Base-by-base conservation (phyloP, 2,888 invertebrate species). In the Tuta absoluta region DNA sequence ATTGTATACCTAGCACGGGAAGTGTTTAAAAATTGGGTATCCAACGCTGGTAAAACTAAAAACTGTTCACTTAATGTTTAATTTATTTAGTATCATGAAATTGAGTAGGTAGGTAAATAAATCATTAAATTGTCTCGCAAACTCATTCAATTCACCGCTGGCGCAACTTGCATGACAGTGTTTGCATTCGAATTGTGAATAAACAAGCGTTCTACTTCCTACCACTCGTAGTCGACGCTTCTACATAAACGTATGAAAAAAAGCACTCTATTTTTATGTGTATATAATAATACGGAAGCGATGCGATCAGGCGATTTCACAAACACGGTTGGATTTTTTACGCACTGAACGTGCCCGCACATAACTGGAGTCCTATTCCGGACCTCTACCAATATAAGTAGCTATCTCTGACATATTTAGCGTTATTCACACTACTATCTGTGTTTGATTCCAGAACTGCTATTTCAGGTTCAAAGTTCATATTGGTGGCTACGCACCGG, bases 231-330 rank as follows among this genome's bases (percentile, higher is more conserved):
- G 41, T 23, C 17, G 58, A 59, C 41, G 45, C 24, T 45, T 38
- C 23, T 60, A 60, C 45, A 60, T 24, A 11, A 5, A 33, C n/a
- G n/a, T n/a, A 45, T 60, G 45, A 38, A 61, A 49, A 48, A 58
- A 19, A 48, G 21, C 48, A 41, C 58, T 45, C 58, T 41, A 49
- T 69, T 75, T 77, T 76, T 76, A 79, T 80, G 79, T 79, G 77
- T 80, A n/a, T n/a, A n/a, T 77, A 77, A 76, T 79, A 75, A 75
- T 80, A 78, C 78, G 77, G 79, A 76, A 76, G 69, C 72, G 74
- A 77, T 77, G 68, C 69, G 69, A 67, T 65, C 73, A 72, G 71
- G 71, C 69, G 69, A 66, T 72, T 73, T 63, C 59, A 71, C 73
- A 79, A 80, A 80, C 79, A 79, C 69, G 73, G 70, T 68, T 63